Evolutionary conservation across 1,140 invertebrate genomes (phyloP).

Genomic region (Wiebesia pumilae): DNA sequence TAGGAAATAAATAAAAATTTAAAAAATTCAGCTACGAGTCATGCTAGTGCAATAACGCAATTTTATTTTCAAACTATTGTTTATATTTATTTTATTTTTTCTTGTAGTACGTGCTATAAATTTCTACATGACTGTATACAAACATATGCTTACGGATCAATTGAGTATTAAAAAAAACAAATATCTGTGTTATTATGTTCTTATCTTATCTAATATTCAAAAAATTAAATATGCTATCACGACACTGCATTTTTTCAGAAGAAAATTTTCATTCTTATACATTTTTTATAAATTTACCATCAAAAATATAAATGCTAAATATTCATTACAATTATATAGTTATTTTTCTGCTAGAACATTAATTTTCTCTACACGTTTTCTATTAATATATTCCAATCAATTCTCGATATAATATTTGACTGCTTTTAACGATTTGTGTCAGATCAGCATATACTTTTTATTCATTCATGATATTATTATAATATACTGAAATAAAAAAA

Average conservation of each 20-base stretch:
- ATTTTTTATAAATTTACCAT: neutral
- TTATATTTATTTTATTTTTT: neutral
- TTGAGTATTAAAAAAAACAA: too few relatives aligned
- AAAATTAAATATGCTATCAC: neutral
- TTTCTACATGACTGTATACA: too few relatives aligned
- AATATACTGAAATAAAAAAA: too few relatives aligned
- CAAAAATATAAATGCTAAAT: neutral
- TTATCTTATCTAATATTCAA: too few relatives aligned
- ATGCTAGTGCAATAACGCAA: neutral
- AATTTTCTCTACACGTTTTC: neutral
- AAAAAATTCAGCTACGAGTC: neutral
- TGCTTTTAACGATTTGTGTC: neutral
- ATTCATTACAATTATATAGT: neutral
- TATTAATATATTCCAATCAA: neutral
- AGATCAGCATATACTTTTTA: neutral
- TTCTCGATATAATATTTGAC: neutral
- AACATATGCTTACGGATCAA: too few relatives aligned
- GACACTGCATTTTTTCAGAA: neutral
- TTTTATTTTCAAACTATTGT: neutral
- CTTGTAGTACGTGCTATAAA: neutral
- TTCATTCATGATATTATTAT: neutral
- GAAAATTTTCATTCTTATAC: neutral
- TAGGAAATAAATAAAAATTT: neutral
- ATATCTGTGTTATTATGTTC: too few relatives aligned
- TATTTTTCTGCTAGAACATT: neutral